Evolutionary conservation across 2,113 vertebrate species (phyloP), one percentile per base, ranked within the genome.

Genomic region (Calyptommatus sinebrachiatus): DNA sequence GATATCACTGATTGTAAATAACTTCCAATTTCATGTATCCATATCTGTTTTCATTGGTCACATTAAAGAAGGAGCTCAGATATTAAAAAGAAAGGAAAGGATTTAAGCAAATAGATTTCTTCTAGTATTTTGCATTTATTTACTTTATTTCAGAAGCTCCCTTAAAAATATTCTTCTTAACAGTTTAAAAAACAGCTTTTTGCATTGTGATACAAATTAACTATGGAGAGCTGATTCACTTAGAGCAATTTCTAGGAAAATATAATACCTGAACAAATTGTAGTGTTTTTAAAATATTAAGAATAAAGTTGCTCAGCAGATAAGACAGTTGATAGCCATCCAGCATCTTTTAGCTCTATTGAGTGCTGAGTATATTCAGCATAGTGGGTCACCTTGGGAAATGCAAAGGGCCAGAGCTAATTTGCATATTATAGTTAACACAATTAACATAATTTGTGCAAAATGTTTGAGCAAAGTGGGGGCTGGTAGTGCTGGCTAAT

Each of bases 341-440:
- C 11, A 6, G 57, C 73, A 76, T 76, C 31, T 29, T 61, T 81
- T 41, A 48, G 53, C 70, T n/a, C 53, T 18, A 62, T 70, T 29
- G 28, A 21, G 46, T 70, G 76, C 62, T 65, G 50, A 76, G 24
- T 53, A n/a, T 31, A 62, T 81, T 81, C 73, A 31, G 65, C 73
- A 76, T 31, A 41, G 35, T 69, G 73, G 73, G 73, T 81, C 79
- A 81, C 79, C 79, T 81, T 81, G 79, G 73, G 53, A 69, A 76
- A 76, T 70, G 66, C 31, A 81, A 67, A 76, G 66, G 79, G 73
- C 73, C 73, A 81, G 53, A 81, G 65, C 73, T 76, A 81, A 76
- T 81, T 81, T 81, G 73, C 79, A 81, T 81, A 81, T 81, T 81
- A 76, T 81, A 81, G 79, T 81, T 81, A 81, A 81, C 73, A 81